Conservation (phyloP, 2,888 invertebrate genomes). For the Coelopa pilipes region DNA sequence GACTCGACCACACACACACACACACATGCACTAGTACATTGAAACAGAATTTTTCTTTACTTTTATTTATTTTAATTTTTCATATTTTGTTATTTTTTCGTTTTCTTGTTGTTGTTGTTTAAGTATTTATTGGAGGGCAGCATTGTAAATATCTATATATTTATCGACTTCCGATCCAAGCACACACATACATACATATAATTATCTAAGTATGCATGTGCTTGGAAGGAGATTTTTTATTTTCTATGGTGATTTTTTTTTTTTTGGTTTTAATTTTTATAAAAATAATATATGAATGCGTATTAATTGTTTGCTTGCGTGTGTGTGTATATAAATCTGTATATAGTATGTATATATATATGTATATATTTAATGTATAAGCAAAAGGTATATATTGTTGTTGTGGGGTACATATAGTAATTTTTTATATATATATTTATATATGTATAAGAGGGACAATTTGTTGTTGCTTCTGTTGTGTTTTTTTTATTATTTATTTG, state of each 20-base stretch:
- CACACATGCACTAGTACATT: neutral
- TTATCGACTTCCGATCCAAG: neutral
- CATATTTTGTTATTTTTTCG: neutral
- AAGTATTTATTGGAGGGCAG: conserved; percentile 48
- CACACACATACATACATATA: neutral
- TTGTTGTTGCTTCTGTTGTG: conserved; percentile 13
- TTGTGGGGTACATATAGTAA: conserved; percentile 18
- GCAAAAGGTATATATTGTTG: conserved; percentile 18
- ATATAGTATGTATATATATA: conserved; percentile 14
- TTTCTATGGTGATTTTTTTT: neutral
- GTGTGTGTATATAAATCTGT: conserved; percentile 26
- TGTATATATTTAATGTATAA: conserved; percentile 11
- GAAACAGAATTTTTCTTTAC: neutral
- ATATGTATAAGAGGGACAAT: conserved; percentile 9
- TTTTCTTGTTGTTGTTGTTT: neutral
- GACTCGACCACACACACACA: too few species aligned
- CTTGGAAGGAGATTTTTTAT: neutral
- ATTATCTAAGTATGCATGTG: neutral
- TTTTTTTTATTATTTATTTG: neutral
- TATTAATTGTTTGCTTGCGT: conserved; percentile 13
- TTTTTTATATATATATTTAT: conserved; percentile 4
- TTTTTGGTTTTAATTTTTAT: conserved; percentile 13
- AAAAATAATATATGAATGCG: conserved; percentile 25
- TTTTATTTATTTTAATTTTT: neutral
- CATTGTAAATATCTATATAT: conserved; percentile 45